Evolutionary conservation across 2,113 vertebrate genomes (phyloP), one percentile per base, ranked within the genome.

Genomic region (Morphnarchus princeps): DNA sequence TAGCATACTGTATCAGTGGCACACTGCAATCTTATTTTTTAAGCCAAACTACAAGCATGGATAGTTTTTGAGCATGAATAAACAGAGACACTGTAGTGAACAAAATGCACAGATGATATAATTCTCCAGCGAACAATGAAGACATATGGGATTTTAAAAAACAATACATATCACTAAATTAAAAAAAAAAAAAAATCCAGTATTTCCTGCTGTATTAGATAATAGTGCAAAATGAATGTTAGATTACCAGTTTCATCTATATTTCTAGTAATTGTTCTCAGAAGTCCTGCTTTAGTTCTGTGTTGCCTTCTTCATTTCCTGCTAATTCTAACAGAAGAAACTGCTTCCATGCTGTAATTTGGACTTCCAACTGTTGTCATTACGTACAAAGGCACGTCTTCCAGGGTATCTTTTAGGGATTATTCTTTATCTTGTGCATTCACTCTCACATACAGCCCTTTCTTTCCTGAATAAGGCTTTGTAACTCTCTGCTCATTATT

Each of bases 141-240:
- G 14, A 38, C 0, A 2, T 3, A 32, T 0, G 0, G 5, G n/a
- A 36, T 73, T 47, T 17, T 0, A 3, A n/a, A 59, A 47, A 71
- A 52, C 6, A 2, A 83, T 13, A 38, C 22, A 16, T 58, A 63
- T 5, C 15, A 54, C 20, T 58, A 26, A 8, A 65, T 72, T 25
- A 24, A 13, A 22, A 9, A 2, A 52, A 2, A 52, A 65, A 52
- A 52, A 16, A 28, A 50, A 10, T 18, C 6, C 16, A 70, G 24
- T 73, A 65, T 29, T 92, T 65, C 42, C 34, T 47, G 19, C 40
- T 52, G 15, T 58, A n/a, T 32, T 52, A 26, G 49, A 4, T 42
- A 87, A 87, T 3, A 84, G 17, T 19, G 29, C 43, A 69, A 94
- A 87, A 78, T 38, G 5, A 62, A 79, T 66, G 19, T n/a, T 1